Base-by-base conservation (phyloP, 2,113 vertebrate genomes). In the Lontra canadensis region DNA sequence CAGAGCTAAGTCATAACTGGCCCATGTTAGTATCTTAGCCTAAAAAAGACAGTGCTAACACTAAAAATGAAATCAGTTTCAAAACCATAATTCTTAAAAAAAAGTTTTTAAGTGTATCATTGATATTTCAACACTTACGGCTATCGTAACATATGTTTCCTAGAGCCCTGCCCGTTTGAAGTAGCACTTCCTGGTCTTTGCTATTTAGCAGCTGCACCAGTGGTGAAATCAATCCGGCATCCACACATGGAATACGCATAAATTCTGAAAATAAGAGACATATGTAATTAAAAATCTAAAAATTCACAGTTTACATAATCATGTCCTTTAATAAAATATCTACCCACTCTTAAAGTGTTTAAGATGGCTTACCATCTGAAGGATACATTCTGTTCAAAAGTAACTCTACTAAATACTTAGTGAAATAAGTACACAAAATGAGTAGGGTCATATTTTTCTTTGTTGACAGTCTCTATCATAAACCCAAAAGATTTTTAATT, bases 61-160 rank as follows among this genome's bases (percentile, higher is more conserved):
- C 29, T 65, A 67, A 81, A 94, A 94, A 5, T 39, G 13, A 67
- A 81, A 90, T 88, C 36, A 67, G 69, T 69, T 20, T 49, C 21
- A 92, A 91, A 95, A 67, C 31, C 14, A 4, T 9, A 63, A 71
- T 23, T 79, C 79, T 96, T 71, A 49, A 74, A 65, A 21, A 82
- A 71, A 67, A 85, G 55, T 42, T 1, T 34, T 17, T 25, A 69
- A 73, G 36, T 10, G 11, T 14, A 84, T 12, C 59, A 47, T 4
- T 76, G 57, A 65, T 29, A 80, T 23, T 13, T 47, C 82, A 98
- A 98, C 97, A 99, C 99, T 99, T 99, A 99, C 99, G 99, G 99
- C 99, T 99, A 97, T 99, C 99, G 17, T 99, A 99, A 97, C 99
- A 99, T 99, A 99, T 99, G 99, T 99, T 99, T 97, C 99, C 99